A percentile compares a stretch with the other conserved stretches of the same genome.
phyloP scores from a whole-genome alignment of 64 coral and sea anemone genomes.

The Cladopsammia gracilis region DNA sequence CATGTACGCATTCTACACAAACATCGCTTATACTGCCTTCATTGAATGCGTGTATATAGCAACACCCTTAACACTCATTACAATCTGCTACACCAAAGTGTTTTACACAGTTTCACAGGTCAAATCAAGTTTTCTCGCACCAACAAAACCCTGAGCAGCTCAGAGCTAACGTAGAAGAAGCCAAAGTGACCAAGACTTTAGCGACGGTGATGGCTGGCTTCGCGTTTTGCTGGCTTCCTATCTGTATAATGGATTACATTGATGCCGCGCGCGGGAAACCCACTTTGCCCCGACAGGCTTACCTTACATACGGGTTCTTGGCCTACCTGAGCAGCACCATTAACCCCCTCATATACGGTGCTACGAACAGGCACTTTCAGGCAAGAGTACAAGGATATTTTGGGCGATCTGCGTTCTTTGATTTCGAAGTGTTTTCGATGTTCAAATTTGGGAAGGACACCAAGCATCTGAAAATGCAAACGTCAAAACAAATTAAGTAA shows the following conservation, averaged over 20 bases:
- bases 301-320: constrained; percentile 53
- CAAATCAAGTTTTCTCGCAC: constrained; percentile 46
- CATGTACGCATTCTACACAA: constrained; percentile 66
- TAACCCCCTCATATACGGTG: constrained; percentile 60
- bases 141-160: constrained; percentile 16
- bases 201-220: constrained; percentile 54
- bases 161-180: constrained; percentile 69
- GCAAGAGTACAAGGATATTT: constrained; percentile 34
- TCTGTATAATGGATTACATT: constrained; percentile 46
- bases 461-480: no score
- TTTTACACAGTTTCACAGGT: constrained; percentile 37
- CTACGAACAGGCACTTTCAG: constrained; percentile 32
- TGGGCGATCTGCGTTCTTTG: background rate
- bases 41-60: constrained; percentile 53
- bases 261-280: constrained; percentile 27
- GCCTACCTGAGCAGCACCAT: constrained; percentile 30
- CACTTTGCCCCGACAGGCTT: constrained; percentile 33
- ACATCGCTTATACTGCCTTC: constrained; percentile 49
- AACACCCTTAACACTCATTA: constrained; percentile 22
- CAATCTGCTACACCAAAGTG: constrained; percentile 51
- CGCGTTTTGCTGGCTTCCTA: constrained; percentile 55
- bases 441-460: no score
- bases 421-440: no score
- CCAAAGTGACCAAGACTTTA: constrained; percentile 75
- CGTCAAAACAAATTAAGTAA: no score